Evolutionary conservation across 2,797 vertebrate species (phyloP).

Genomic region (Peromyscus attwateri): DNA sequence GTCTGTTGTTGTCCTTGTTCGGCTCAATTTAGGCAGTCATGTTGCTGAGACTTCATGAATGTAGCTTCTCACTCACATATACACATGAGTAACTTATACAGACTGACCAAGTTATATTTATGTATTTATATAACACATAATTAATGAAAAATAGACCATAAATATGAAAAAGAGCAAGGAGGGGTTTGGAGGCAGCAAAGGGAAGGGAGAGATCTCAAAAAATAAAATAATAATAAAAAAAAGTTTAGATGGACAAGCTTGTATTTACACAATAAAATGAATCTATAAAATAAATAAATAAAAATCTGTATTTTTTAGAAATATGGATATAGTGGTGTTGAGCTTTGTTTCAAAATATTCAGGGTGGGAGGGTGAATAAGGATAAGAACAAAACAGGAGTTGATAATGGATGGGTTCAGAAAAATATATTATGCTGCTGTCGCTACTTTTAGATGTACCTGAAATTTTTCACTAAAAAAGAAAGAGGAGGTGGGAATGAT

Average conservation of each 20-base stretch:
- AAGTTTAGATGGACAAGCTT: background rate
- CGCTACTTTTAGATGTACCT: conserved; percentile 51
- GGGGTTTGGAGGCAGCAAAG: background rate
- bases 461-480: conserved; percentile 54
- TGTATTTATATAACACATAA: background rate
- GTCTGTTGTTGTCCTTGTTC: background rate
- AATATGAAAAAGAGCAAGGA: background rate
- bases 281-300: no score
- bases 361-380: conserved; percentile 5
- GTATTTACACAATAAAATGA: background rate
- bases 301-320: conserved; percentile 6
- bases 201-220: background rate
- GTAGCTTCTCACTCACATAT: background rate
- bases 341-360: conserved; percentile 60
- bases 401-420: background rate
- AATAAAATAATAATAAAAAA: background rate
- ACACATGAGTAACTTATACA: background rate
- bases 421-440: background rate
- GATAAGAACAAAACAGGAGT: background rate
- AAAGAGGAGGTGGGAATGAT: background rate
- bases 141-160: background rate
- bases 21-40: background rate
- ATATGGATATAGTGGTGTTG: background rate
- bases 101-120: background rate
- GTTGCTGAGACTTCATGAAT: background rate